These are phyloP conservation scores for Phasia obesa DNA, from an alignment of 2,888 invertebrate species.

Conservation along the genomic window DNA sequence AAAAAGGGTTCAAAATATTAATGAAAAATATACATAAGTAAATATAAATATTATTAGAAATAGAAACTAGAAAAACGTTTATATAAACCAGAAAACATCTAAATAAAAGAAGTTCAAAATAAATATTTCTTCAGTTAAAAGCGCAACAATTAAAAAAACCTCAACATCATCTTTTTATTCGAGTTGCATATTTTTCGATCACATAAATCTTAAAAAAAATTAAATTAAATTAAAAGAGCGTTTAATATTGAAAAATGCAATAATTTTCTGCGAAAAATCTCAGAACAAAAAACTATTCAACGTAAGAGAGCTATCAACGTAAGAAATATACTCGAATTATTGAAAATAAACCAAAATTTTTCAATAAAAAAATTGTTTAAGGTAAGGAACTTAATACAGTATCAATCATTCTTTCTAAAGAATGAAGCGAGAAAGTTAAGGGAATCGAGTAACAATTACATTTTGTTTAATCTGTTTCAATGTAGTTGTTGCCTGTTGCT, in stretches of 20 bases:
- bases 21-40: too few species aligned
- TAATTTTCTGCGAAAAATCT: conserved; percentile 21
- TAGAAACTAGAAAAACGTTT: too few species aligned
- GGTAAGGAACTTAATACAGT: conserved; percentile 46
- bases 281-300: conserved; percentile 38
- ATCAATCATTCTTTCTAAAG: conserved; percentile 55
- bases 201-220: conserved; percentile 13
- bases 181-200: conserved; percentile 30
- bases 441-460: conserved; percentile 76
- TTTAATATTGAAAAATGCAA: conserved; percentile 44
- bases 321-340: conserved; percentile 35
- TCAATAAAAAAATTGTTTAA: conserved; percentile 26
- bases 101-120: too few species aligned
- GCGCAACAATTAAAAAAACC: conserved; percentile 61
- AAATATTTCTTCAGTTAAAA: too few species aligned
- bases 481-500: conserved; percentile 80
- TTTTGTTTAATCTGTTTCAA: conserved; percentile 81
- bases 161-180: conserved; percentile 34
- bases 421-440: conserved; percentile 41
- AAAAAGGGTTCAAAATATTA: too few species aligned
- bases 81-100: too few species aligned
- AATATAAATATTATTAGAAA: too few species aligned
- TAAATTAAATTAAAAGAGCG: conserved; percentile 38
- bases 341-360: conserved; percentile 28
- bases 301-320: conserved; percentile 50